A percentile compares a stretch with the other conserved stretches of the same genome.
Evolutionary conservation across 2,888 invertebrate species (phyloP).

Genomic region (Villa cingulata): DNA sequence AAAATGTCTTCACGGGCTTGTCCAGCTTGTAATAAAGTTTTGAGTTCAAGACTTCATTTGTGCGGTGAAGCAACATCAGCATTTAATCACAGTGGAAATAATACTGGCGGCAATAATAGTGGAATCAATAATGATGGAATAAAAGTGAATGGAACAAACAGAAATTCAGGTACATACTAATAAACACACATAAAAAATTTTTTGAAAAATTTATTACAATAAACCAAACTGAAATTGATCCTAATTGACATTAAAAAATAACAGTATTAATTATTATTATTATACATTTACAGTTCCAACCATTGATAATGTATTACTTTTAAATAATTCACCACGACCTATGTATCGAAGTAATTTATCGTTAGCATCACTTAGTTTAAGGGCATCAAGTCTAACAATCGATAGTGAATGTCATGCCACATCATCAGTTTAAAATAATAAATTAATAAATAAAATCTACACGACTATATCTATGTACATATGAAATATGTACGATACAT

Average conservation of each 20-base stretch:
- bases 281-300: slow-evolving; percentile 3
- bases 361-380: slow-evolving; percentile 32
- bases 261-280: no score
- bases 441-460: background rate
- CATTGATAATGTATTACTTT: slow-evolving; percentile 21
- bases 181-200: background rate
- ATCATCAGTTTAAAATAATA: slow-evolving; percentile 37
- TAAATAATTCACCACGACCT: slow-evolving; percentile 24
- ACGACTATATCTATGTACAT: no score
- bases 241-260: background rate
- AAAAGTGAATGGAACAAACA: background rate
- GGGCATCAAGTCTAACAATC: slow-evolving; percentile 34
- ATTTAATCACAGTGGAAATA: slow-evolving; percentile 8
- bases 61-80: slow-evolving; percentile 18
- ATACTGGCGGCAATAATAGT: background rate
- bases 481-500: no score
- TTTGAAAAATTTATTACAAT: no score
- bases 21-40: slow-evolving; percentile 55
- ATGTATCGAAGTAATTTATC: slow-evolving; percentile 33
- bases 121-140: background rate
- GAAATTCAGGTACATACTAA: background rate
- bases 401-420: slow-evolving; percentile 41
- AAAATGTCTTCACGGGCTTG: slow-evolving; percentile 51
- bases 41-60: slow-evolving; percentile 51
- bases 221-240: no score